phyloP scores from a whole-genome alignment of 2,888 invertebrate species.

The Xestia c-nigrum region DNA sequence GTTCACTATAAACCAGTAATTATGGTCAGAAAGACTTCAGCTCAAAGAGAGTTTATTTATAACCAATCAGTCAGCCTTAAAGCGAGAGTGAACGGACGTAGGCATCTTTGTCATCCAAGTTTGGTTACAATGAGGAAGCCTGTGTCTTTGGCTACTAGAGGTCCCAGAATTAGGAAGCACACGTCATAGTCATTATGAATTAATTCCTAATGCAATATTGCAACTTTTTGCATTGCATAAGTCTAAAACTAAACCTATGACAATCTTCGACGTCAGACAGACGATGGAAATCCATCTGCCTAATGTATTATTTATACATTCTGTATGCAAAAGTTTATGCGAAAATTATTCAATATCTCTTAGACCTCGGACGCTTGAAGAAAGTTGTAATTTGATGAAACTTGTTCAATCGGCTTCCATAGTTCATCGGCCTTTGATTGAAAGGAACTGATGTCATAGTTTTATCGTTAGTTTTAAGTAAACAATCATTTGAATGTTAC shows the following conservation, averaged over 20 bases:
- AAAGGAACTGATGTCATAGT: constrained; percentile 5
- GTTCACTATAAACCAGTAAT: not conserved
- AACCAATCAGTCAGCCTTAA: not conserved
- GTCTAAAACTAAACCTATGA: not conserved
- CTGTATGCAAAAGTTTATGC: constrained; percentile 44
- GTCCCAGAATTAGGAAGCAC: not conserved
- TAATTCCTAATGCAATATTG: not conserved
- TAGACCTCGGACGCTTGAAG: constrained; percentile 36
- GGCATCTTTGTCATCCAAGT: not conserved
- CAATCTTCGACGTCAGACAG: constrained; percentile 12
- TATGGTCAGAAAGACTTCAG: not conserved
- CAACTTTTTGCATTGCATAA: constrained; percentile 14
- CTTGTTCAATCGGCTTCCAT: constrained; percentile 22
- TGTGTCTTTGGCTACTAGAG: not conserved
- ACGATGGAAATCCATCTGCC: constrained; percentile 13
- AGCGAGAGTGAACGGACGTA: not conserved
- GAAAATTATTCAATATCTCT: constrained; percentile 52
- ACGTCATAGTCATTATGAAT: not conserved
- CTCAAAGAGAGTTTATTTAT: not conserved
- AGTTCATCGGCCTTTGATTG: constrained; percentile 42
- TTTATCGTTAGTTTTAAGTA: constrained; percentile 2
- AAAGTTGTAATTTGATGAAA: constrained; percentile 53
- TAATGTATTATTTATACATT: constrained; percentile 39
- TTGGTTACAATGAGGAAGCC: not conserved
- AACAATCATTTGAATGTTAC: constrained; percentile 15